phyloP scores from a whole-genome alignment of 2,113 vertebrate genomes.

The Gobiocypris rarus region DNA sequence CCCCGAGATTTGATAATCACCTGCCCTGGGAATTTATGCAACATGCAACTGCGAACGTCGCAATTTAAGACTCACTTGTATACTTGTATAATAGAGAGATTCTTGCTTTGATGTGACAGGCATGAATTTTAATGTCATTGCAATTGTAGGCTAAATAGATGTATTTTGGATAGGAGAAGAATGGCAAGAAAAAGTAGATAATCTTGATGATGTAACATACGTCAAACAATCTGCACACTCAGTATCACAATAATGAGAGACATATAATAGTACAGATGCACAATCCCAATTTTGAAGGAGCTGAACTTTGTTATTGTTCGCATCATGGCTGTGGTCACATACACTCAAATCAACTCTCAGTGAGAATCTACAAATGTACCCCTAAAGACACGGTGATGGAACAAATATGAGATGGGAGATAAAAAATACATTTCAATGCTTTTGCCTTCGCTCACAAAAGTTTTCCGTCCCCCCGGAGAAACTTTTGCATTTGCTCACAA shows the following conservation, averaged over 20 bases:
- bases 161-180: neutral
- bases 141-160: neutral
- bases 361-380: no score
- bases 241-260: neutral
- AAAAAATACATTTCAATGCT: no score
- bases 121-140: neutral
- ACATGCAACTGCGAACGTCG: neutral
- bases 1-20: neutral
- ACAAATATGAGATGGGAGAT: no score
- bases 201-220: neutral
- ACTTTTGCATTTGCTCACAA: no score
- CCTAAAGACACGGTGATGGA: no score
- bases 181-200: neutral
- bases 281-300: no score
- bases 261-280: no score
- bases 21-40: neutral
- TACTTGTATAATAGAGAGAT: conserved; percentile 9
- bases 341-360: neutral
- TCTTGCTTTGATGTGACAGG: neutral
- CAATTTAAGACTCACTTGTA: neutral
- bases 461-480: no score
- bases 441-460: no score
- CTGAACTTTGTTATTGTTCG: no score
- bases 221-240: neutral
- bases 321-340: neutral